Evolutionary conservation across 2,888 invertebrate species (phyloP).

Genomic region (Tubulanus polymorphus): DNA sequence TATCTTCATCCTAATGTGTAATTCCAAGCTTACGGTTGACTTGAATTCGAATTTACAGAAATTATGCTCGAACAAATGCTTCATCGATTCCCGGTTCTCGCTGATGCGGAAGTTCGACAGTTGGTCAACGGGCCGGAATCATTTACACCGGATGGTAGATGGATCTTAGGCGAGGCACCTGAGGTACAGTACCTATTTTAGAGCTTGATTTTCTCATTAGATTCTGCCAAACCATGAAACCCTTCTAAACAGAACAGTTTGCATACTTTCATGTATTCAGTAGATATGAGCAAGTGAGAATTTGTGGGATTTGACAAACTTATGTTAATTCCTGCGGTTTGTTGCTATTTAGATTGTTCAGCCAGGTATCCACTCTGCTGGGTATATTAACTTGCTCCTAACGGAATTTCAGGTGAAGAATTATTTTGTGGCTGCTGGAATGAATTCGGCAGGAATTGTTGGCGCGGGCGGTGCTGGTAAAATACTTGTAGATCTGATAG

Average conservation of each 20-base stretch:
- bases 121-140: constrained; percentile 88
- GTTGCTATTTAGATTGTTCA: too few species aligned
- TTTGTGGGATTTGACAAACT: too few species aligned
- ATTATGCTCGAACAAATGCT: constrained; percentile 79
- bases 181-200: too few species aligned
- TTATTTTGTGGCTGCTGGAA: constrained; percentile 89
- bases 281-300: too few species aligned
- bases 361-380: too few species aligned
- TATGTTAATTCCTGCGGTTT: too few species aligned
- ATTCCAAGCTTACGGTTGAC: not conserved
- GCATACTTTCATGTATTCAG: too few species aligned
- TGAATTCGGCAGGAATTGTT: constrained; percentile 93
- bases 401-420: constrained; percentile 65
- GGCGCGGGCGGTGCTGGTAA: constrained; percentile 94
- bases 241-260: too few species aligned
- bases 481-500: constrained; percentile 81
- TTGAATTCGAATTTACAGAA: constrained; percentile 54
- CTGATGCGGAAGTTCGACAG: constrained; percentile 70
- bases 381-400: not conserved
- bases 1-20: too few species aligned
- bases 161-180: constrained; percentile 90
- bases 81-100: constrained; percentile 75
- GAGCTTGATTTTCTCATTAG: too few species aligned
- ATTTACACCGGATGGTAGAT: constrained; percentile 94
- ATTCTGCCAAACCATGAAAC: too few species aligned